Evolutionary conservation across 2,888 invertebrate species (phyloP).

Genomic region (Platycheirus rosarum): DNA sequence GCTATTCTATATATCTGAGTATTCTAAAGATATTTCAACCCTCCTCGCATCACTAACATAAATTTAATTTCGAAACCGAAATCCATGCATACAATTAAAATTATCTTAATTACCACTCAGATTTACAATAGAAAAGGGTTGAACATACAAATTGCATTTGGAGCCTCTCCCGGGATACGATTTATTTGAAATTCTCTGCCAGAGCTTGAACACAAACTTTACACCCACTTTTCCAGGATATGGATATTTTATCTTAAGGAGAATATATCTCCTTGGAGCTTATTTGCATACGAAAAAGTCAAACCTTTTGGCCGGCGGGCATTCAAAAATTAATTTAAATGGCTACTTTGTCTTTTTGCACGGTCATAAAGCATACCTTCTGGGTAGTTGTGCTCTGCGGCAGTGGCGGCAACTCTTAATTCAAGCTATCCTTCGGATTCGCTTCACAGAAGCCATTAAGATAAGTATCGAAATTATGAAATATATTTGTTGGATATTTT

Average conservation of each 20-base stretch:
- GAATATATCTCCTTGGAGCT: conserved; percentile 66
- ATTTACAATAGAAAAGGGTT: conserved; percentile 73
- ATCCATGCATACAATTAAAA: conserved; percentile 74
- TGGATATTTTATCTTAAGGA: conserved; percentile 69
- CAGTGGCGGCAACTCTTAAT: conserved; percentile 27
- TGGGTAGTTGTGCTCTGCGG: conserved; percentile 27
- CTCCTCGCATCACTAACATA: conserved; percentile 36
- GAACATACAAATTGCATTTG: conserved; percentile 72
- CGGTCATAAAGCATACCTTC: conserved; percentile 62
- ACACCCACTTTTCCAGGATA: conserved; percentile 56
- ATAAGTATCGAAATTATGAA: conserved; percentile 68
- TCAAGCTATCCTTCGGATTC: conserved; percentile 51
- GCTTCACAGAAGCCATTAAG: conserved; percentile 71
- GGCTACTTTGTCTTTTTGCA: conserved; percentile 71
- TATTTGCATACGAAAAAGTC: conserved; percentile 67
- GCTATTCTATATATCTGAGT: background rate
- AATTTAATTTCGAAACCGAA: conserved; percentile 51
- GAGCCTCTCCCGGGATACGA: conserved; percentile 60
- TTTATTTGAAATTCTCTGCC: conserved; percentile 45
- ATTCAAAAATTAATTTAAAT: conserved; percentile 73
- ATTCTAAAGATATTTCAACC: conserved; percentile 11
- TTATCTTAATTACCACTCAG: conserved; percentile 74
- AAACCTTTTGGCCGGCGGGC: conserved; percentile 67
- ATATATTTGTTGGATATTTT: conserved; percentile 68
- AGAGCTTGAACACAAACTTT: conserved; percentile 17